These are phyloP conservation scores for Nemotelus nigrinus DNA, from an alignment of 2,888 invertebrate genomes.

Conservation along the genomic window DNA sequence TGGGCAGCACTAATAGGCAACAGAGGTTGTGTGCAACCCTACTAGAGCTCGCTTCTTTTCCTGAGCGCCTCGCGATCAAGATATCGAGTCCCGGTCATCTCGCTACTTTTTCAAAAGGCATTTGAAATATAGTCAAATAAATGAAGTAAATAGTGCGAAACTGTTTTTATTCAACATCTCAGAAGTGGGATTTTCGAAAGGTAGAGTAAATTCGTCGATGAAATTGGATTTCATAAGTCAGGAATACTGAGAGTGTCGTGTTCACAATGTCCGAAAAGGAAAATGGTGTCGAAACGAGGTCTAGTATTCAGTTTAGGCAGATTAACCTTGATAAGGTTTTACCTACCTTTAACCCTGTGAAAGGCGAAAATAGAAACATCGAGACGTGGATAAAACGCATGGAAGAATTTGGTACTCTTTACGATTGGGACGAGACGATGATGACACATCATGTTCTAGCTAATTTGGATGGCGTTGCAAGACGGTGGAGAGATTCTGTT, in stretches of 20 bases:
- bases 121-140: no score
- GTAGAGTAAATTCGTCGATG: background rate
- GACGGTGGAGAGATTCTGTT: background rate
- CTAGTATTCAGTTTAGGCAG: background rate
- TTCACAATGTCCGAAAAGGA: no score
- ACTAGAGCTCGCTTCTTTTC: no score
- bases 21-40: no score
- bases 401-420: background rate
- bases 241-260: no score
- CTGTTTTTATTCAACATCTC: background rate
- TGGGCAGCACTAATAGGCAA: no score
- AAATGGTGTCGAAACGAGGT: no score
- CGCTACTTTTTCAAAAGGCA: no score
- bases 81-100: no score
- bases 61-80: no score
- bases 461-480: background rate
- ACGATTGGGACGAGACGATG: slow-evolving; percentile 17
- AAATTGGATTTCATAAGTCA: no score
- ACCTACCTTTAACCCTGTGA: slow-evolving; percentile 1
- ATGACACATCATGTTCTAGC: background rate
- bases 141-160: no score
- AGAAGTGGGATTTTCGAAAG: background rate
- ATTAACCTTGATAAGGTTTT: background rate
- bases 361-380: slow-evolving; percentile 4
- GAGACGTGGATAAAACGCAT: background rate